Evolutionary conservation across 2,888 invertebrate species (phyloP), one percentile per base, ranked within the genome.

Genomic region (Andrena trimmerana): DNA sequence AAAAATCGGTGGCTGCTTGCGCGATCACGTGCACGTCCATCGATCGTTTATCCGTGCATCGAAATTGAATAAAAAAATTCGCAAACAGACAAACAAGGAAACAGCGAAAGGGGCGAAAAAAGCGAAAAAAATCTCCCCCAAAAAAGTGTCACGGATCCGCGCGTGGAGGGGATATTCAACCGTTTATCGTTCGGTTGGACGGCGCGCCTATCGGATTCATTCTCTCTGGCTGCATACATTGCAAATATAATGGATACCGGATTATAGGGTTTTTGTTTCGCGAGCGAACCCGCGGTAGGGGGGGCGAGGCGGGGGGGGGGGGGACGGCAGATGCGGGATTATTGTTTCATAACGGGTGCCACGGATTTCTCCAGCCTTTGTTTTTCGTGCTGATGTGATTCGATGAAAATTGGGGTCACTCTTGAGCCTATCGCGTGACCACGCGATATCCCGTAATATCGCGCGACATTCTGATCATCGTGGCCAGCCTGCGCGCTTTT

Each of bases 241-340:
- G 71, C 78, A 76, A 83, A 78, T 83, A 87, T 87, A 80, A 87
- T 86, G 78, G 88, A 74, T 78, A 81, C 74, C 66, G 87, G 81
- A 85, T 87, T 87, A 87, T 80, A 84, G 86, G 79, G 77, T 75
- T 81, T 75, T 83, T 83, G 80, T 59, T 65, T 48, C 62, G 60
- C 67, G 52, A 60, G 33, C 69, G 57, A 16, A 63, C 69, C 70
- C 6, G 59, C 3, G 24, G 57, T 1, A 57, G 20, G 42, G 10
- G 68, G 42, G 10, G 2, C 16, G 6, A 8, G 60, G 8, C 2
- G 29, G 5, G 29, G 29, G 20, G 20, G 20, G 20, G 29, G n/a
- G 24, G 24, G 54, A 7, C 52, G 60, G 71, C 79, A 82, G 66
- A 87, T 75, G 78, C 73, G 69, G 76, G 83, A 87, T 86, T 87